These are phyloP conservation scores for Plemyria rubiginata DNA, from an alignment of 2,888 invertebrate genomes.

Conservation along the genomic window DNA sequence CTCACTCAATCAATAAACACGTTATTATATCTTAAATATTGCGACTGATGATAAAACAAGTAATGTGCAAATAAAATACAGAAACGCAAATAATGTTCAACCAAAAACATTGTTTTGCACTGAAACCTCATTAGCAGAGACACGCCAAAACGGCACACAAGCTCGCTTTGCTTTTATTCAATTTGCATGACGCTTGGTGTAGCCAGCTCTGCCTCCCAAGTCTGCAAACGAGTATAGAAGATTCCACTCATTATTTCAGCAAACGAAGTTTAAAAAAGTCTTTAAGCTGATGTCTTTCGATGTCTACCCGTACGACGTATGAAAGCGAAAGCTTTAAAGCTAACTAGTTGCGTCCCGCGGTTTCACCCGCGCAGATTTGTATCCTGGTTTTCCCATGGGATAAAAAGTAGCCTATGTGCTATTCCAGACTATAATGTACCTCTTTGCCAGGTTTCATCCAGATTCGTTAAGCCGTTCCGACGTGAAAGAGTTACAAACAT, in stretches of 20 bases:
- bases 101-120: conserved; percentile 15
- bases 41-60: neutral
- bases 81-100: conserved; percentile 3
- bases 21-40: neutral
- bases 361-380: too few relatives aligned
- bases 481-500: too few relatives aligned
- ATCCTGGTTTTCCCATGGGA: too few relatives aligned
- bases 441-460: too few relatives aligned
- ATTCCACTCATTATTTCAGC: neutral
- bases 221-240: neutral
- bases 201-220: neutral
- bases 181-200: conserved; percentile 9
- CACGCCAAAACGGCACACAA: conserved; percentile 7
- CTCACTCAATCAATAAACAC: neutral
- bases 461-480: too few relatives aligned
- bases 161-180: conserved; percentile 5
- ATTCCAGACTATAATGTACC: too few relatives aligned
- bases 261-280: too few relatives aligned
- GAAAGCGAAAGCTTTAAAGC: too few relatives aligned
- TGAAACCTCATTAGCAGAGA: conserved; percentile 14
- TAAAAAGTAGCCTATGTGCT: too few relatives aligned
- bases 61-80: conserved; percentile 6
- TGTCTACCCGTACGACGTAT: too few relatives aligned
- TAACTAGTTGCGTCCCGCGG: too few relatives aligned
- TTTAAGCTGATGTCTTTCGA: too few relatives aligned